Evolutionary conservation across 2,888 invertebrate genomes (phyloP), one percentile per base, ranked within the genome.

Genomic region (Drosophila macrospina): DNA sequence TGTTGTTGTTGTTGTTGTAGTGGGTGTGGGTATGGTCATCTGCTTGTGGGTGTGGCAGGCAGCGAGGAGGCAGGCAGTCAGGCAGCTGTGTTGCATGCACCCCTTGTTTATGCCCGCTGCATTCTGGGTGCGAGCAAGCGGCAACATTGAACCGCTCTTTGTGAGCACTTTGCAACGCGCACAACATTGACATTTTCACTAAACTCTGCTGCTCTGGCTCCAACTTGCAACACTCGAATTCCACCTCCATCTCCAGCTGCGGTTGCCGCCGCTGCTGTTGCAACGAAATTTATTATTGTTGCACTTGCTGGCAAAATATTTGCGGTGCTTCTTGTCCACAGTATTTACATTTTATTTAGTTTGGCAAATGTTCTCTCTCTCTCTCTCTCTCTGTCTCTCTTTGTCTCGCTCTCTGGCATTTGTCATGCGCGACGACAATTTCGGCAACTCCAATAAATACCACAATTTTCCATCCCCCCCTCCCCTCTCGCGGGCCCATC

Each of bases 221-320:
- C 11, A 41, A 41, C 52, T 52, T 52, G 41, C 30, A 39, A 11
- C 37, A 24, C 15, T 30, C 1, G 16, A 15, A 4, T 44, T 4
- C 26, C 26, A 44, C 6, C 37, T n/a, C 2, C 37, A 52, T 11
- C 37, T 37, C 15, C 26, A 10, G 47, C 20, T 20, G 20, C 20
- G 2, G 20, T 3, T 20, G 20, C 20, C 3, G 20, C 20, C 3
- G 20, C 20, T 3, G 20, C 20, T 20, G 20, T 13, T 69, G 68
- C 54, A 34, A 37, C 61, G 51, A 57, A 78, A 82, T 82, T 76
- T 83, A 82, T 83, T 80, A 57, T 74, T 64, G 65, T 73, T 79
- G 66, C 79, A 73, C 72, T 80, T 64, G 67, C 66, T 68, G 51
- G 60, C 44, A 70, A 74, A 81, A 83, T 84, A 78, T 80, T 78